These are phyloP conservation scores for Penaeus monodon DNA, from an alignment of 2,888 invertebrate genomes.

Conservation along the genomic window DNA sequence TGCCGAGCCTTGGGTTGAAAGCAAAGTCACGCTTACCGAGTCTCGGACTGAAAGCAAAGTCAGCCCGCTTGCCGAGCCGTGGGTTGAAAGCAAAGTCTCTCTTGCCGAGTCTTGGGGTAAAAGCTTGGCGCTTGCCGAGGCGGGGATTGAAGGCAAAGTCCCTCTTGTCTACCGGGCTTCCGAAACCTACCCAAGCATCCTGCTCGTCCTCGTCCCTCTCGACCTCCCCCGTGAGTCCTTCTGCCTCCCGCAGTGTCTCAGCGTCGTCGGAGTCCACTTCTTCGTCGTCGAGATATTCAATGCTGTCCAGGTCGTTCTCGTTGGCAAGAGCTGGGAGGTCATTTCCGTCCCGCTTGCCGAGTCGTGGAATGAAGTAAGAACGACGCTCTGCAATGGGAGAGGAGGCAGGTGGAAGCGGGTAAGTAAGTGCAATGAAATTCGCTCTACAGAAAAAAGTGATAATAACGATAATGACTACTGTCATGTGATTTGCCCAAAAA, in stretches of 20 bases:
- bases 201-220: background rate
- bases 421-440: too few species aligned
- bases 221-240: background rate
- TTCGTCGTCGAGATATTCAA: conserved; percentile 5
- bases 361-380: conserved; percentile 36
- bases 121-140: conserved; percentile 17
- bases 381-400: conserved; percentile 41
- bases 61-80: conserved; percentile 1
- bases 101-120: conserved; percentile 10
- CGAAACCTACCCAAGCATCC: background rate
- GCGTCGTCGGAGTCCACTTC: background rate
- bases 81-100: conserved; percentile 29
- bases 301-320: conserved; percentile 5
- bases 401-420: background rate
- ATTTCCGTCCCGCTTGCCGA: conserved; percentile 25
- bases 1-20: conserved; percentile 26
- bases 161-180: background rate
- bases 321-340: background rate
- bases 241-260: background rate
- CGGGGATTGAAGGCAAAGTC: conserved; percentile 15
- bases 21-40: conserved; percentile 31
- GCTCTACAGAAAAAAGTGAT: background rate
- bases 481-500: too few species aligned
- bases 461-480: background rate
- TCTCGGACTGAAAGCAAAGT: conserved; percentile 28